phyloP scores from a whole-genome alignment of 2,797 vertebrate species.

The Chrosomus eos region DNA sequence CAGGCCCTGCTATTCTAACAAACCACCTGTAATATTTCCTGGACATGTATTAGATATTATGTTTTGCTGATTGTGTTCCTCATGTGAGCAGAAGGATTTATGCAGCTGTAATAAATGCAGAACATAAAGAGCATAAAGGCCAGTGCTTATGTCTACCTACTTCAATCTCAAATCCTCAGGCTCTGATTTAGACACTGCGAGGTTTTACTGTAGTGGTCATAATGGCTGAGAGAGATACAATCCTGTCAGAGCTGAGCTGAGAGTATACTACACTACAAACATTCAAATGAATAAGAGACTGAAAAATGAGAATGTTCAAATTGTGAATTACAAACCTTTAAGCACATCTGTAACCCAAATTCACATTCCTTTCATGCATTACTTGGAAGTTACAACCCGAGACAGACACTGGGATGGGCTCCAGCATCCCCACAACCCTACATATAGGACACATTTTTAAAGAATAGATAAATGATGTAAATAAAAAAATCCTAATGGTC shows the following conservation, averaged over 20 bases:
- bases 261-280: not conserved
- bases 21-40: not conserved
- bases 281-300: not conserved
- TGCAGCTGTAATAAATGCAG: not conserved
- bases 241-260: not conserved
- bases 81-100: not conserved
- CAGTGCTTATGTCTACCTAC: constrained; percentile 27
- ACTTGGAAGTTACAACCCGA: too few species aligned
- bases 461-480: not conserved
- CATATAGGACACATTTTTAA: not conserved
- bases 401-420: not conserved
- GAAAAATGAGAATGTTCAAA: not conserved
- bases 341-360: not conserved
- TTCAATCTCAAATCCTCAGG: constrained; percentile 13
- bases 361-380: not conserved
- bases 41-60: not conserved
- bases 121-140: constrained; percentile 45
- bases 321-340: not conserved
- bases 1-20: not conserved
- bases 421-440: not conserved
- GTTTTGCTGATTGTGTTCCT: not conserved
- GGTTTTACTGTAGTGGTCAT: not conserved
- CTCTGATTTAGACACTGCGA: not conserved
- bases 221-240: not conserved
- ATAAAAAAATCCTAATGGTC: not conserved